Base-by-base conservation (phyloP, 1,140 invertebrate genomes). In the Oryctes rhinoceros region DNA sequence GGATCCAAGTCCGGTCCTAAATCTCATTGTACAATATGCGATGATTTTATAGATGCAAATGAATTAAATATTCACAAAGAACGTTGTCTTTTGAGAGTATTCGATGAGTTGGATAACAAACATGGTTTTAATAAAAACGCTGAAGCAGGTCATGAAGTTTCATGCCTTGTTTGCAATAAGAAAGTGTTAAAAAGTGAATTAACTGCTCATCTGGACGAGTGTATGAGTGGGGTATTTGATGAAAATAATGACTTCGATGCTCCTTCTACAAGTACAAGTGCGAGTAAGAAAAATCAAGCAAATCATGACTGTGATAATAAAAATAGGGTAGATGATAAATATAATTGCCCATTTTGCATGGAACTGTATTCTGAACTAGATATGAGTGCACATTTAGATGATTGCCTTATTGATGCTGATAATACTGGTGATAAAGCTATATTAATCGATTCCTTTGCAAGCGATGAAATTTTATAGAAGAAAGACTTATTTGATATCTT, bases 201-300 rank as follows among this genome's bases (percentile, higher is more conserved):
- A n/a, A 88, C 90, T 83, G 88, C 90, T 77, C 93, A 94, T 89
- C 87, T 93, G 44, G 92, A 94, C 74, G 89, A 90, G 79, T 93
- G 92, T 83, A 81, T 85, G 53, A 83, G 79, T 79, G 78, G 79
- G 77, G 80, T 86, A 79, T 85, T 86, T 80, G 81, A 85, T 74
- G 59, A 78, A 18, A 80, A 83, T 15, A 44, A 76, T 0, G 78
- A 80, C 59, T 74, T 79, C 15, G 39, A 77, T 39, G 49, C 1
- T 11, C 35, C 79, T 20, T 49, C 75, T 47, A 74, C 30, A 7
- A 39, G 39, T 7, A 39, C 39, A 39, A 39, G 3, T 24, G 4
- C 18, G 3, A 15, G 20, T 10, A 39, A 44, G 67, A 67, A 62
- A 59, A 24, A 5, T 35, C 1, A 24, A 15, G 49, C 6, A 1